Conservation (phyloP, 2,113 vertebrate genomes). For the Hyaena hyaena region DNA sequence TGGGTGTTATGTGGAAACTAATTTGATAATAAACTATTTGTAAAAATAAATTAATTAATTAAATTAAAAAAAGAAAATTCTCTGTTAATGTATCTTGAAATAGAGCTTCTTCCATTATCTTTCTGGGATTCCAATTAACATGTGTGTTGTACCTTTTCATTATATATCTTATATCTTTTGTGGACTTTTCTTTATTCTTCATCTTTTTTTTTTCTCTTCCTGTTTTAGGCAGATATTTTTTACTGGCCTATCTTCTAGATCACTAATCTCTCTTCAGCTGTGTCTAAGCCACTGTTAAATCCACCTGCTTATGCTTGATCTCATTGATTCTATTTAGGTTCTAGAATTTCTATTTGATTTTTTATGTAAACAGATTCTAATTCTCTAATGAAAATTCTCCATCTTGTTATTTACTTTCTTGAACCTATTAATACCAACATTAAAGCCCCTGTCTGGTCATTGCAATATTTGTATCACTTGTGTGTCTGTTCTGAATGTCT, state of each 20-base stretch:
- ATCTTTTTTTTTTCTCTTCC: not conserved
- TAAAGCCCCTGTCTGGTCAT: not conserved
- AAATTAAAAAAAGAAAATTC: not conserved
- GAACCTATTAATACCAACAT: not conserved
- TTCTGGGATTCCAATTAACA: not conserved
- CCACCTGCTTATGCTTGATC: not conserved
- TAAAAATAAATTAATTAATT: too few relatives aligned
- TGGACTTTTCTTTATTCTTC: not conserved
- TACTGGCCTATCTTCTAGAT: not conserved
- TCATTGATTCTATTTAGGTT: not conserved
- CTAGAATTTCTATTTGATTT: not conserved
- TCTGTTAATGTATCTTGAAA: not conserved
- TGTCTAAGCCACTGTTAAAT: not conserved
- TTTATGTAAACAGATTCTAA: not conserved
- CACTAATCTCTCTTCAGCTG: not conserved
- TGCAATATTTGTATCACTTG: not conserved
- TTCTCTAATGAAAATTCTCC: not conserved
- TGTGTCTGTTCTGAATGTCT: not conserved
- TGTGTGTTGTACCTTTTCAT: not conserved
- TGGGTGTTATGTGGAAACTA: too few relatives aligned
- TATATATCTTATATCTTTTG: not conserved
- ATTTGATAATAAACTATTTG: too few relatives aligned
- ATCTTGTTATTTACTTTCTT: not conserved
- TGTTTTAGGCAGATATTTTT: not conserved
- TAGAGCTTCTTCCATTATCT: not conserved